Evolutionary conservation across 2,113 vertebrate genomes (phyloP).

Genomic region (Anas platyrhynchos): DNA sequence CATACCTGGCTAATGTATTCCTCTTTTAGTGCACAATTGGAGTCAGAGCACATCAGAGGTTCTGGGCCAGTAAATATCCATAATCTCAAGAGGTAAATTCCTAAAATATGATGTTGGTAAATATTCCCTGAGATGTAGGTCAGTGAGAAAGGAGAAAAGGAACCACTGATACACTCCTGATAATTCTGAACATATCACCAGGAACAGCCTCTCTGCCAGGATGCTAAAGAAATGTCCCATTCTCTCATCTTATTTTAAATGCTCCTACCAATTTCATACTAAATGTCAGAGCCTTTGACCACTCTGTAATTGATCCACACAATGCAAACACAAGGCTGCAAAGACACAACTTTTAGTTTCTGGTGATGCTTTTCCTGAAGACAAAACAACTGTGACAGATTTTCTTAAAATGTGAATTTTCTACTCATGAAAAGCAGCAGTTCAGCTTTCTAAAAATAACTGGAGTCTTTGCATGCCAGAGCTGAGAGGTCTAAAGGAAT

Average conservation of each 20-base stretch:
- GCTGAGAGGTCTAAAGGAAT: constrained; percentile 13
- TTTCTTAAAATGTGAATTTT: constrained; percentile 19
- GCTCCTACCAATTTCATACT: background rate
- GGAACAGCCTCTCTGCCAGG: background rate
- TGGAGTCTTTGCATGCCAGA: background rate
- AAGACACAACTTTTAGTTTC: background rate
- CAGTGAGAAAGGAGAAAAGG: background rate
- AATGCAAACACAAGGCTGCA: background rate
- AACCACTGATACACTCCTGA: background rate
- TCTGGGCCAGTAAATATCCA: background rate
- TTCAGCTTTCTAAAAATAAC: constrained; percentile 31
- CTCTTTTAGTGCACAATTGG: background rate
- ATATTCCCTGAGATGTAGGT: background rate
- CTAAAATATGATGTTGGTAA: background rate
- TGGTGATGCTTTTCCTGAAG: background rate
- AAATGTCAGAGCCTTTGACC: background rate
- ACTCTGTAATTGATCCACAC: background rate
- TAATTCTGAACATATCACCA: background rate
- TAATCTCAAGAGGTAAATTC: background rate
- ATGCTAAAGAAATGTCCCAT: background rate
- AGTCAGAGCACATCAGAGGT: background rate
- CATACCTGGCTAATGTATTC: background rate
- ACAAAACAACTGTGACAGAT: background rate
- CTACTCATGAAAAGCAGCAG: background rate
- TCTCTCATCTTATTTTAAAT: background rate